A percentile compares a stretch with the other conserved stretches of the same genome.
Conservation (phyloP, 2,113 vertebrate species). For the Tupaia tana region DNA sequence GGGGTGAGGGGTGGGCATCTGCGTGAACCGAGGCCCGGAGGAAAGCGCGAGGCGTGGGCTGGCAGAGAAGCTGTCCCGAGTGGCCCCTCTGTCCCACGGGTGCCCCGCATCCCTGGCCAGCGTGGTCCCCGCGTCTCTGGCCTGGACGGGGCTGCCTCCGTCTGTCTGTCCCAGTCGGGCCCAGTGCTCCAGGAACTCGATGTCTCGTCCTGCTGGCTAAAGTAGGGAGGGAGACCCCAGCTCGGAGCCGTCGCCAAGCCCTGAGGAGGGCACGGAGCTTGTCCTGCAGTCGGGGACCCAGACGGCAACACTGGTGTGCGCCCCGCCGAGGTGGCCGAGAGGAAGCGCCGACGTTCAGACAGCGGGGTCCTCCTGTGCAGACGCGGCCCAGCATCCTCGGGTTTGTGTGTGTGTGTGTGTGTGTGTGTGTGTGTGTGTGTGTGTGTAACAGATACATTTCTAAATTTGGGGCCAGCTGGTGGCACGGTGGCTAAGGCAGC, state of each 20-base stretch:
- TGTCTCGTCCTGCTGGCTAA: neutral
- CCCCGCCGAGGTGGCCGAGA: no score
- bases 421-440: no score
- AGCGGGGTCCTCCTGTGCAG: no score
- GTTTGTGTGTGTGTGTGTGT: no score
- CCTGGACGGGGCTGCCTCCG: neutral
- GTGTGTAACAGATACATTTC: no score
- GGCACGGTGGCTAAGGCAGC: no score
- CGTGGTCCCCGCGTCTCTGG: neutral
- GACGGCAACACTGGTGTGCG: constrained; percentile 37
- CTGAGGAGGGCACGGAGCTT: constrained; percentile 77
- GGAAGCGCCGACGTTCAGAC: no score
- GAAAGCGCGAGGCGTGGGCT: neutral
- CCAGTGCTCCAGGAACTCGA: neutral
- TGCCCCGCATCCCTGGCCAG: neutral
- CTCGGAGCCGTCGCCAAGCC: constrained; percentile 67
- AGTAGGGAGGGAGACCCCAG: constrained; percentile 61
- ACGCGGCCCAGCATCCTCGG: neutral
- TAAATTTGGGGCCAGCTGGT: no score
- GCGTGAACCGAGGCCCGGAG: neutral
- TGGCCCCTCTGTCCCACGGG: neutral
- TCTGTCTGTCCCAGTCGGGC: neutral
- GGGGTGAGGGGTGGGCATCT: neutral
- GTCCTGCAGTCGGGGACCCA: constrained; percentile 63
- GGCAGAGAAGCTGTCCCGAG: neutral